Conservation (phyloP, 2,113 vertebrate species). For the Neopipo cinnamomea region DNA sequence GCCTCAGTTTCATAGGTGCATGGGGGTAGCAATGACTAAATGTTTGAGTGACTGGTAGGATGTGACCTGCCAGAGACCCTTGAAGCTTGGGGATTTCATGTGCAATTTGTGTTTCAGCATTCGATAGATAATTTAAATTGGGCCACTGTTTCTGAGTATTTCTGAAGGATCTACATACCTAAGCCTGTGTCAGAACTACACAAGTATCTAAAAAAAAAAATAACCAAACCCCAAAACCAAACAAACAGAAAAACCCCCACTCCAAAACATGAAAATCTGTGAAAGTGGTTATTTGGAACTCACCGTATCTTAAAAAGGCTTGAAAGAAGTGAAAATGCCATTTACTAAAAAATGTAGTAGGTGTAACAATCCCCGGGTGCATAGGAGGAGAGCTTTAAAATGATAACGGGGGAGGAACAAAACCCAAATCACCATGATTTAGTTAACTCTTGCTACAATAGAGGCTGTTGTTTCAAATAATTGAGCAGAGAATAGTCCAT, state of each 20-base stretch:
- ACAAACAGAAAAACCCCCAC: background rate
- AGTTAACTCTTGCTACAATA: background rate
- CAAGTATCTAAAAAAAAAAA: background rate
- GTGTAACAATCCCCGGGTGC: background rate
- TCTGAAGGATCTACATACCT: constrained; percentile 40
- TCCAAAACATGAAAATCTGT: background rate
- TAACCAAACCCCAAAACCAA: background rate
- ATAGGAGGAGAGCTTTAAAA: background rate
- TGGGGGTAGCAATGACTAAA: constrained; percentile 61
- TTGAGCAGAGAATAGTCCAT: background rate
- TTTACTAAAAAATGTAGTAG: background rate
- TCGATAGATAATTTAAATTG: constrained; percentile 71
- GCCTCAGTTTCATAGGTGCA: constrained; percentile 69
- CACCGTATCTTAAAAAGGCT: background rate
- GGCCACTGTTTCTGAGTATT: background rate
- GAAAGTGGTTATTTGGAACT: constrained; percentile 17
- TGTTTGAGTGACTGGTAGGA: constrained; percentile 73
- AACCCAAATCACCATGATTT: background rate
- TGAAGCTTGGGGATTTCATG: constrained; percentile 71
- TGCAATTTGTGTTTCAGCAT: constrained; percentile 64
- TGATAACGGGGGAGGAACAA: background rate
- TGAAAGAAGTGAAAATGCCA: background rate
- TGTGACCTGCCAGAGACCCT: constrained; percentile 70
- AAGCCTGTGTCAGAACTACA: background rate
- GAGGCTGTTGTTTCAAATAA: background rate